Base-by-base conservation (phyloP, 2,113 vertebrate species). In the Hippocampus barbouri region DNA sequence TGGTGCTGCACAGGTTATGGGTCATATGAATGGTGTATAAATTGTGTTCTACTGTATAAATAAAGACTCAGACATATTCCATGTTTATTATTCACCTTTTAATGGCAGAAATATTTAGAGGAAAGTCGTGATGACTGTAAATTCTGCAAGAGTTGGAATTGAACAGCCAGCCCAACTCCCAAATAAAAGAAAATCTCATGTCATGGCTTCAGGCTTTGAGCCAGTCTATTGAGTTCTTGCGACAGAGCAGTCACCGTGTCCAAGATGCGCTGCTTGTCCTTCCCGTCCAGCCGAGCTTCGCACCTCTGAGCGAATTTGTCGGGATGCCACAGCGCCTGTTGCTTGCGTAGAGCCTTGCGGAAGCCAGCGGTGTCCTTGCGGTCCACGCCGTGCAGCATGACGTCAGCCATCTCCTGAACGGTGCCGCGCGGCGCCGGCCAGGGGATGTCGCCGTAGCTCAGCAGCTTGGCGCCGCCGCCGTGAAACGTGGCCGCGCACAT, bases 281-380 rank as follows among this genome's bases (percentile, higher is more conserved):
- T 80, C 60, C 92, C 90, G 27, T 87, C 83, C 27, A 96, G 85
- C 38, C 94, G 92, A 12, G 82, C 78, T 23, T 92, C 93, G 34
- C 95, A 97, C 62, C 94, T 89, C 84, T 97, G 96, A 4, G 90
- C 72, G 34, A 96, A 96, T 68, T 92, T 93, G 79, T 97, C 95
- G 0, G 95, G 95, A 66, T 97, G 96, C 95, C 96, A 97, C 23
- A 92, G 81, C 0, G 90, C 75, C 80, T 94, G 95, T 79, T 96
- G 95, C 49, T 86, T 90, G 61, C 85, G 85, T 40, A 97, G 88
- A 23, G 92, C 83, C 71, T 94, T 94, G 4, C 93, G 92, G 68
- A 94, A 94, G 23, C 68, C 68, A 0, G 64, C 61, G 11, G 45
- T 43, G 45, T 95, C 92, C 11, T 90, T 88, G 0, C 89, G 88